Evolutionary conservation across 2,888 invertebrate species (phyloP), one percentile per base, ranked within the genome.

Genomic region (Cheilosia grossa): DNA sequence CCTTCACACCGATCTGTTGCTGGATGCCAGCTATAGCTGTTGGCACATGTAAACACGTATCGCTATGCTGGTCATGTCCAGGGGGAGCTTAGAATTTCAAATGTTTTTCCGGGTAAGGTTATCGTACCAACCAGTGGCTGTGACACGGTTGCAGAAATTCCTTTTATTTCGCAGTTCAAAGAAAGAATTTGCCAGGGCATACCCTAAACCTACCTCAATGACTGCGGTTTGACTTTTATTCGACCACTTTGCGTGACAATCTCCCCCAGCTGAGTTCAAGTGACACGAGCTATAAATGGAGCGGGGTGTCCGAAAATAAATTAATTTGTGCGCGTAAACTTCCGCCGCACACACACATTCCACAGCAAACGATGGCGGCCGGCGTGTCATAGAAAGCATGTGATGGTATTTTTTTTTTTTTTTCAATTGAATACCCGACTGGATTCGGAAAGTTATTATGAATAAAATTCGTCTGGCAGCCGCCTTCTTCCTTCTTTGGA

Each of bases 21-120:
- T 40, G 63, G 15, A 15, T 66, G 40, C 27, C 30, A 17, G 13
- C 30, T 24, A n/a, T 33, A 47, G 53, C 17, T 19, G 19, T 47
- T 72, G 73, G 72, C 58, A 82, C 61, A 73, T 49, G 27, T 10
- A 59, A 37, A 72, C 77, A 72, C 37, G 4, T 4, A 73, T 73
- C 67, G 33, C 24, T 42, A 78, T 42, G 78, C 79, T 51, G 44
- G 63, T 82, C 82, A 78, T 82, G 82, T 79, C 44, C 51, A 42
- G 19, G 51, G 63, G 27, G 51, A 44, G 73, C 56, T 61, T 61
- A 66, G 66, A 77, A 82, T 77, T 66, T 49, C 70, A 77, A 77
- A 54, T 30, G 54, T 47, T 47, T 70, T 82, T 82, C 82, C 82
- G 70, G 82, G 82, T 82, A 77, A 72, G 59, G 59, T 44, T 33